Evolutionary conservation across 2,888 invertebrate species (phyloP), one percentile per base, ranked within the genome.

Genomic region (Mythimna lalbum): DNA sequence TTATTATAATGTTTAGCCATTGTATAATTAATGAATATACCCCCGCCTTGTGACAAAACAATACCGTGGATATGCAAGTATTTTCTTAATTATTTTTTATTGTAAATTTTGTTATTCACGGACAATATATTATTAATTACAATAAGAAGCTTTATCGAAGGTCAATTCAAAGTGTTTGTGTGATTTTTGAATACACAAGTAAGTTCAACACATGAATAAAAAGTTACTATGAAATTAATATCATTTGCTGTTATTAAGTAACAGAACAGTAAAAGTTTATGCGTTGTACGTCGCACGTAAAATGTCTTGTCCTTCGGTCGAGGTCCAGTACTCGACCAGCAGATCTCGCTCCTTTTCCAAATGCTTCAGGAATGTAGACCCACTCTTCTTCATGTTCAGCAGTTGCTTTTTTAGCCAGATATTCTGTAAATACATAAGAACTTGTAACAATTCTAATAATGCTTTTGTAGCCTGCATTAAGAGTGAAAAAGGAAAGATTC

Each of bases 241-340:
- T 62, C 10, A 55, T 69, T 69, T 50, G 33, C 31, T 36, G 33
- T 33, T 9, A 5, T 21, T 59, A 33, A 49, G 19, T 50, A 67
- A 61, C 36, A 49, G n/a, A 66, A 49, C 21, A 49, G 21, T 52
- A 17, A 57, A 57, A 31, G 23, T 65, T 76, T 82, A 84, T 71
- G 62, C 63, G 55, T 69, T 77, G 67, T 85, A 80, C 33, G 63
- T 55, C 7, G 90, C 88, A 65, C 92, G 90, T 39, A 95, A 78
- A 59, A 90, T 72, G 65, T 92, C 96, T 89, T 98, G 98, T 83
- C 98, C 98, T 86, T 98, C 98, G 0, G 94, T 88, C 3, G 97
- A 97, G 76, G 96, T 96, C 98, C 98, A 98, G 87, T 97, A 97
- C 79, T 98, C 96, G 7, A 97, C 94, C 73, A 98, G 95, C 43